Evolutionary conservation across 1,140 invertebrate species (phyloP).

Genomic region (Mycetomoellerius zeteki): DNA sequence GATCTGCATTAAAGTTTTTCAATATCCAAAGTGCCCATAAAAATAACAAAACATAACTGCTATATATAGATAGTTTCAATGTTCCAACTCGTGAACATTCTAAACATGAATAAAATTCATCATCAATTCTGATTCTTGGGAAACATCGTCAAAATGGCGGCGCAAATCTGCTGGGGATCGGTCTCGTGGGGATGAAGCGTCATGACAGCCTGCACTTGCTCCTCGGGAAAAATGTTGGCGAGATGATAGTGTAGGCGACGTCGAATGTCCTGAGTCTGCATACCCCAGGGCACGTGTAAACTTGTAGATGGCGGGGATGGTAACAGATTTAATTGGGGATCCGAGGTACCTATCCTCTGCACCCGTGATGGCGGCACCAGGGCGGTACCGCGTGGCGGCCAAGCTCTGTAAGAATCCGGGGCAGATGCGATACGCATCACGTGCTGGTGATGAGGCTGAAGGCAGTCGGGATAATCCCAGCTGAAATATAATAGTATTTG

Average conservation of each 20-base stretch:
- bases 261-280: slow-evolving; percentile 90
- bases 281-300: slow-evolving; percentile 82
- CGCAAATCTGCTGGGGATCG: slow-evolving; percentile 95
- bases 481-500: slow-evolving; percentile 63
- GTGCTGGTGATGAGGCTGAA: slow-evolving; percentile 85
- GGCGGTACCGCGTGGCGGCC: slow-evolving; percentile 83
- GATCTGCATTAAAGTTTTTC: slow-evolving; percentile 11
- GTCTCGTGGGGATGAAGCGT: slow-evolving; percentile 94
- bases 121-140: slow-evolving; percentile 85
- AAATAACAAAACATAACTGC: neutral
- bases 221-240: slow-evolving; percentile 95
- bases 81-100: neutral
- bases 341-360: slow-evolving; percentile 88
- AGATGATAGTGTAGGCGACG: slow-evolving; percentile 94
- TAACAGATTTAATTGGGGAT: slow-evolving; percentile 89
- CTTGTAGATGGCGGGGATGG: slow-evolving; percentile 71
- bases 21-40: neutral
- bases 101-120: neutral
- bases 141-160: slow-evolving; percentile 93
- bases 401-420: slow-evolving; percentile 89
- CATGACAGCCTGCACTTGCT: slow-evolving; percentile 95
- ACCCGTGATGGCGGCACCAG: slow-evolving; percentile 83
- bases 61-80: neutral
- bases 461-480: slow-evolving; percentile 84
- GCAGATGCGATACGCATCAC: slow-evolving; percentile 93